A percentile compares a stretch with the other conserved stretches of the same genome.
Conservation (phyloP, 1,140 invertebrate genomes). For the Rhyzopertha dominica region DNA sequence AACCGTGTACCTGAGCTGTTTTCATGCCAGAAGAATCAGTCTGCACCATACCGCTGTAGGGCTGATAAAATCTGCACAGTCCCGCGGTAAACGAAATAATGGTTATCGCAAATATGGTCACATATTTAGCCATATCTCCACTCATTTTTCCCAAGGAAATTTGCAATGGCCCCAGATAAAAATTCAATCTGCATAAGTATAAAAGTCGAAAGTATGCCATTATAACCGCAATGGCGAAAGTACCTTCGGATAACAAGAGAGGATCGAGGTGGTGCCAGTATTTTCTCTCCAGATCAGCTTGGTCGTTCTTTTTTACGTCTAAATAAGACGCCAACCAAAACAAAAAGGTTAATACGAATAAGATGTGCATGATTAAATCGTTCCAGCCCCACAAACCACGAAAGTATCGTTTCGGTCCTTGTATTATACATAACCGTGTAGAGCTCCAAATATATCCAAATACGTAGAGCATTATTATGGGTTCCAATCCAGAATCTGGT, state of each 20-base stretch:
- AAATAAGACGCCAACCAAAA: constrained; percentile 50
- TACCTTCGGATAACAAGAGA: constrained; percentile 64
- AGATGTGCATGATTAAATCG: constrained; percentile 46
- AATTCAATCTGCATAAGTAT: constrained; percentile 54
- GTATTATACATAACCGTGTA: constrained; percentile 49
- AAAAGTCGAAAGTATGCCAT: constrained; percentile 60
- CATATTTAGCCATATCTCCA: constrained; percentile 53
- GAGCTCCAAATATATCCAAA: constrained; percentile 46
- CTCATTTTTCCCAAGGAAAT: constrained; percentile 58
- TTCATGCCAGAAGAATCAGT: constrained; percentile 49
- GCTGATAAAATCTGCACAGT: constrained; percentile 50
- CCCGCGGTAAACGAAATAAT: constrained; percentile 52
- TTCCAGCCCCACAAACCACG: constrained; percentile 50
- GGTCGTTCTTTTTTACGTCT: constrained; percentile 44
- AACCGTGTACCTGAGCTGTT: constrained; percentile 46
- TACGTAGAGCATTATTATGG: constrained; percentile 47
- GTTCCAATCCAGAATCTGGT: constrained; percentile 49
- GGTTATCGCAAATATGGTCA: constrained; percentile 52
- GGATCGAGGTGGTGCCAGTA: constrained; percentile 68
- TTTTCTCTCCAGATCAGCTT: constrained; percentile 53
- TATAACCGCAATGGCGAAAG: constrained; percentile 67
- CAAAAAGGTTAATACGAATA: constrained; percentile 49
- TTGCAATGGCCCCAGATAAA: constrained; percentile 57
- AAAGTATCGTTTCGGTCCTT: constrained; percentile 50
- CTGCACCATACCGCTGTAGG: constrained; percentile 58